phyloP scores from a whole-genome alignment of 2,888 invertebrate species.

The Craniophora ligustri region DNA sequence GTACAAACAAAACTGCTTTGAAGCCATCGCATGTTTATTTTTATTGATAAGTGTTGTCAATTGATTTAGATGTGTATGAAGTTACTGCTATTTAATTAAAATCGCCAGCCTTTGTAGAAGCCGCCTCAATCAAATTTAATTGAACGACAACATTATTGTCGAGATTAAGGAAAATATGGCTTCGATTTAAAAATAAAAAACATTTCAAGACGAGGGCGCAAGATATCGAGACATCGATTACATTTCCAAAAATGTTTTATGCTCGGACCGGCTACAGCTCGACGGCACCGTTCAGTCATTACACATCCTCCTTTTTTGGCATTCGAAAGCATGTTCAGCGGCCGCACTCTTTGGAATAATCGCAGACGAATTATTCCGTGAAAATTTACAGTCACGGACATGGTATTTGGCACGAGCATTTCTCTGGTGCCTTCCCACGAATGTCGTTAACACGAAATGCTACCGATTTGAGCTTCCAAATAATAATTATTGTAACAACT shows the following conservation, averaged over 20 bases:
- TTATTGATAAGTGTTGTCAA: conserved; percentile 36
- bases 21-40: conserved; percentile 23
- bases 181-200: conserved; percentile 30
- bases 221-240: conserved; percentile 49
- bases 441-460: conserved; percentile 55
- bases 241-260: conserved; percentile 47
- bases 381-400: conserved; percentile 62
- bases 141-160: conserved; percentile 15
- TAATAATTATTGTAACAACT: conserved; percentile 44
- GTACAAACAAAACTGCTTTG: conserved; percentile 31
- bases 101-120: conserved; percentile 17
- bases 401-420: conserved; percentile 61
- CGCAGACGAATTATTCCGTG: conserved; percentile 60
- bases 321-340: conserved; percentile 63
- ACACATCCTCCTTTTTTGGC: conserved; percentile 63
- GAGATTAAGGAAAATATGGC: conserved; percentile 27
- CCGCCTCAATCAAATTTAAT: conserved; percentile 42
- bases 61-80: conserved; percentile 38
- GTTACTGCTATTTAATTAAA: conserved; percentile 35
- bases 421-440: conserved; percentile 57
- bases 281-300: conserved; percentile 57
- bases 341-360: conserved; percentile 54
- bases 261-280: conserved; percentile 29
- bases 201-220: conserved; percentile 23
- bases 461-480: conserved; percentile 48